phyloP scores from a whole-genome alignment of 2,797 vertebrate species.

The Liparis tanakae region DNA sequence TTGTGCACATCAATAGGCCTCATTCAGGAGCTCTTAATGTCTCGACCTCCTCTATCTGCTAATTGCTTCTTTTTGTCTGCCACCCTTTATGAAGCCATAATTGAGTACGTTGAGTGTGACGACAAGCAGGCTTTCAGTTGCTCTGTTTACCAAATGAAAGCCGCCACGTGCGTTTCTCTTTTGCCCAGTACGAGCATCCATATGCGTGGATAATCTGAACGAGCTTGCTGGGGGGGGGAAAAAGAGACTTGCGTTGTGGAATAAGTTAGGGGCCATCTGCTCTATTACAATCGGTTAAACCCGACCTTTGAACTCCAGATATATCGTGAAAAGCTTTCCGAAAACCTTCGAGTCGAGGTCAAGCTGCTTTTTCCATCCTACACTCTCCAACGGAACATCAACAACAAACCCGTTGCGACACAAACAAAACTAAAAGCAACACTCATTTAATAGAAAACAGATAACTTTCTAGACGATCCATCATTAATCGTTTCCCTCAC shows the following conservation, averaged over 20 bases:
- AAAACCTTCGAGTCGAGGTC: not conserved
- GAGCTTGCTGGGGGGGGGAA: not conserved
- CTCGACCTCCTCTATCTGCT: constrained; percentile 70
- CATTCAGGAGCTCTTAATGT: constrained; percentile 72
- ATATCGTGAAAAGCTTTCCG: constrained; percentile 20
- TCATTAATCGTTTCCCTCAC: not conserved
- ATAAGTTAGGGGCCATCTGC: constrained; percentile 43
- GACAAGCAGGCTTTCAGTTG: constrained; percentile 70
- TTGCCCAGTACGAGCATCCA: constrained; percentile 30
- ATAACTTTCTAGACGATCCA: not conserved
- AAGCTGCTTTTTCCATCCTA: constrained; percentile 15
- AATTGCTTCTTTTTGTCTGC: constrained; percentile 84
- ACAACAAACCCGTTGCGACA: not conserved
- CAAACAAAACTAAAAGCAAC: not conserved
- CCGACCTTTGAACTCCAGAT: constrained; percentile 35
- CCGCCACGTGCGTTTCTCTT: constrained; percentile 65
- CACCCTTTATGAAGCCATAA: constrained; percentile 71
- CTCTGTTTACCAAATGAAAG: constrained; percentile 67
- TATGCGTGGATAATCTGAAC: constrained; percentile 49
- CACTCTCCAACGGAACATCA: not conserved
- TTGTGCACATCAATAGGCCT: constrained; percentile 80
- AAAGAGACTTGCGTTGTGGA: constrained; percentile 15
- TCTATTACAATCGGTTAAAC: constrained; percentile 46
- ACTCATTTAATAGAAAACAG: not conserved
- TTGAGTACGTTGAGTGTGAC: constrained; percentile 74